A percentile compares a stretch with the other conserved stretches of the same genome.
Conservation (phyloP, 2,888 invertebrate species). For the Encarsia formosa region DNA sequence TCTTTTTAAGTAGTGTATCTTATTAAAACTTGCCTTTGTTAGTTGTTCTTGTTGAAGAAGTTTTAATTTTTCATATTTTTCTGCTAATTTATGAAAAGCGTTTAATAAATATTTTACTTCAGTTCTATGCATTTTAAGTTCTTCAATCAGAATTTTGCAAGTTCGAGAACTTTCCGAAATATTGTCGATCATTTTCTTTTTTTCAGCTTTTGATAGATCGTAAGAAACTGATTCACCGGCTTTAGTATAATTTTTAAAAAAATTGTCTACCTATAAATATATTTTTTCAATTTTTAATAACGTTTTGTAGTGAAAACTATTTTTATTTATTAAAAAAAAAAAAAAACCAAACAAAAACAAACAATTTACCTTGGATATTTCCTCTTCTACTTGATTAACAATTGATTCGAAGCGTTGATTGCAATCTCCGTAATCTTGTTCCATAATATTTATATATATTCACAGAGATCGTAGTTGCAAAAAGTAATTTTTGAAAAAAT, state of each 20-base stretch:
- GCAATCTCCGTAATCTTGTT: too few species aligned
- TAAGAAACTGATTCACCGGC: neutral
- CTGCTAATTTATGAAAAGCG: neutral
- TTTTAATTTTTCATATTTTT: constrained; percentile 12
- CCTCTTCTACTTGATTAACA: constrained; percentile 3
- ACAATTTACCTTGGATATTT: constrained; percentile 12
- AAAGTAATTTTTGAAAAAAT: too few species aligned
- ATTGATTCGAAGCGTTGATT: constrained; percentile 8
- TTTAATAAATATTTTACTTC: constrained; percentile 14
- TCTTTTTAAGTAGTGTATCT: neutral
- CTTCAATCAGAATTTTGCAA: constrained; percentile 6
- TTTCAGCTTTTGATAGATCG: constrained; percentile 11
- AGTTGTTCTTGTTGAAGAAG: neutral
- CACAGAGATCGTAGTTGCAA: too few species aligned
- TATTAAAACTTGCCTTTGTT: constrained; percentile 10
- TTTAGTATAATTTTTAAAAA: neutral
- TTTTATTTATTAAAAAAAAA: too few species aligned
- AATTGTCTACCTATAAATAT: constrained; percentile 8
- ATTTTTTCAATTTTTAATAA: neutral
- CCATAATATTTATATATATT: too few species aligned
- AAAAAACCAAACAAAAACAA: too few species aligned
- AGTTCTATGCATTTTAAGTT: constrained; percentile 12
- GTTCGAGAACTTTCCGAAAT: constrained; percentile 3
- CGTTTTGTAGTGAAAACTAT: neutral
- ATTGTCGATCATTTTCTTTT: constrained; percentile 11